A percentile compares a stretch with the other conserved stretches of the same genome.
These are phyloP conservation scores for Stenurella melanura DNA, from an alignment of 2,888 invertebrate genomes.

Conservation along the genomic window DNA sequence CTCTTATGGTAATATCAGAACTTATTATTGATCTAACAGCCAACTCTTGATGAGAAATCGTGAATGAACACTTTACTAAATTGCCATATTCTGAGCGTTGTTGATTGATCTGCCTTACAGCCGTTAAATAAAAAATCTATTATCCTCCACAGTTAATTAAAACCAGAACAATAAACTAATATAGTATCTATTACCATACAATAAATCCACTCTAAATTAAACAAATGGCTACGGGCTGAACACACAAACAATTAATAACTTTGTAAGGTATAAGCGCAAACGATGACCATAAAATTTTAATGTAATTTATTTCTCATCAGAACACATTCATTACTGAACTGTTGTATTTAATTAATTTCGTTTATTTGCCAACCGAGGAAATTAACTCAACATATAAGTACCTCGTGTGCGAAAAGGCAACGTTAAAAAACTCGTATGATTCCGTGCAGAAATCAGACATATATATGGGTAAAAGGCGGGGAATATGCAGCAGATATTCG, in stretches of 20 bases:
- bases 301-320: constrained; percentile 51
- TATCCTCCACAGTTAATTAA: neutral
- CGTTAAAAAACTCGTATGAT: constrained; percentile 40
- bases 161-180: constrained; percentile 7
- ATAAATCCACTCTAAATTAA: neutral
- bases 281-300: constrained; percentile 45
- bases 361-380: constrained; percentile 42
- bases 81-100: neutral
- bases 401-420: constrained; percentile 13
- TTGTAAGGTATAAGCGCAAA: constrained; percentile 43
- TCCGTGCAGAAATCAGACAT: constrained; percentile 6
- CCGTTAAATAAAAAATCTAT: constrained; percentile 38
- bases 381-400: constrained; percentile 34
- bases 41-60: no score
- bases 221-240: neutral
- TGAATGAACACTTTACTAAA: no score
- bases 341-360: constrained; percentile 49
- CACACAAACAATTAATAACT: constrained; percentile 45
- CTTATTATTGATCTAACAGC: no score
- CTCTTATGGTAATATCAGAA: no score
- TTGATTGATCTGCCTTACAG: constrained; percentile 19
- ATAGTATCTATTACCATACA: neutral
- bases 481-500: constrained; percentile 8
- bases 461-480: constrained; percentile 16
- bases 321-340: constrained; percentile 45